Evolutionary conservation across 2,797 vertebrate genomes (phyloP).

Genomic region (Smutsia temminckii): DNA sequence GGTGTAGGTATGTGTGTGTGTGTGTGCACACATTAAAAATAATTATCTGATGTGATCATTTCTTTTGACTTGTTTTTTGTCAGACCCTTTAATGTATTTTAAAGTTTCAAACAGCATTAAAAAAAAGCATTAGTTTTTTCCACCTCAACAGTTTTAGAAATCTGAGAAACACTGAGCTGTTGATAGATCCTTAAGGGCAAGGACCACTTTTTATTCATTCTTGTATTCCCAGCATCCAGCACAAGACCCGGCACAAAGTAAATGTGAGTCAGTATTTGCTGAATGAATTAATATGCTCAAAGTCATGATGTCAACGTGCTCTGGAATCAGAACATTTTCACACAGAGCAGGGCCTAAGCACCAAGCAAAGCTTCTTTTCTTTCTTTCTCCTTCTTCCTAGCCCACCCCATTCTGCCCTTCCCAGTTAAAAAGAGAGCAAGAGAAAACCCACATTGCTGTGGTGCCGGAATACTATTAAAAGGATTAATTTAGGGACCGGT

Average conservation of each 20-base stretch:
- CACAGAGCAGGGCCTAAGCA: slow-evolving; percentile 34
- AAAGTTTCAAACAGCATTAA: slow-evolving; percentile 56
- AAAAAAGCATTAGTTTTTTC: slow-evolving; percentile 40
- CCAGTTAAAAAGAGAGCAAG: background rate
- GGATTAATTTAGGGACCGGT: slow-evolving; percentile 80
- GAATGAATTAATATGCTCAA: slow-evolving; percentile 29
- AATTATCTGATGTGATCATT: background rate
- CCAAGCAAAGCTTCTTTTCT: slow-evolving; percentile 46
- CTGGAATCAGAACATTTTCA: slow-evolving; percentile 52
- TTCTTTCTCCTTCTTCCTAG: background rate
- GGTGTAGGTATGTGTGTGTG: background rate
- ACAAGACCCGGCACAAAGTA: slow-evolving; percentile 46
- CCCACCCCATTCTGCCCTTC: slow-evolving; percentile 12
- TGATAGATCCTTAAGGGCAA: slow-evolving; percentile 16
- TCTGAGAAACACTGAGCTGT: slow-evolving; percentile 41
- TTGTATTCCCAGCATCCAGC: slow-evolving; percentile 33
- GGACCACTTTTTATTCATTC: slow-evolving; percentile 46
- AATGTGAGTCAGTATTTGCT: slow-evolving; percentile 21
- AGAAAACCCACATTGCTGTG: slow-evolving; percentile 30
- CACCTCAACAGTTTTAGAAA: slow-evolving; percentile 53
- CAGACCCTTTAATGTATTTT: slow-evolving; percentile 9
- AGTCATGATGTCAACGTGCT: slow-evolving; percentile 28
- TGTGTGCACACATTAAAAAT: no score
- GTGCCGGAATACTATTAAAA: slow-evolving; percentile 78
- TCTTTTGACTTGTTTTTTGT: slow-evolving; percentile 18